A percentile compares a stretch with the other conserved stretches of the same genome.
phyloP scores from a whole-genome alignment of 2,888 invertebrate genomes.

The Omphaloscelis lunosa region DNA sequence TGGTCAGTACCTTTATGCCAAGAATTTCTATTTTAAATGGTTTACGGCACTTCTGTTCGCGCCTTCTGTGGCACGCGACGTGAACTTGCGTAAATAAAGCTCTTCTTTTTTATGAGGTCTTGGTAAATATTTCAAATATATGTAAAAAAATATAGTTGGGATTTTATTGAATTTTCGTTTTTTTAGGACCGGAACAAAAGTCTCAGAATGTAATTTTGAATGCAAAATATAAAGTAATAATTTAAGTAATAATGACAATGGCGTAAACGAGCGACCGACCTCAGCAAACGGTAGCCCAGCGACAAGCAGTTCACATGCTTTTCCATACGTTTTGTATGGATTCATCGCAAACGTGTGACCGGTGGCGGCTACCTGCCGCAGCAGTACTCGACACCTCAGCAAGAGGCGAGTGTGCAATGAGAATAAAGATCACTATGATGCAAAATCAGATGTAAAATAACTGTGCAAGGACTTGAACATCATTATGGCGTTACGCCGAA shows the following conservation, averaged over 20 bases:
- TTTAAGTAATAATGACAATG: too few species aligned
- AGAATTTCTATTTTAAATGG: slow-evolving; percentile 52
- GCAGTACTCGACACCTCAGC: too few species aligned
- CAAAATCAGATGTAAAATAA: not conserved
- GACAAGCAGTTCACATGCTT: too few species aligned
- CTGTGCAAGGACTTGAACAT: not conserved
- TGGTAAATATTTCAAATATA: slow-evolving; percentile 22
- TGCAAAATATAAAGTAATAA: too few species aligned
- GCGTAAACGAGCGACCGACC: too few species aligned
- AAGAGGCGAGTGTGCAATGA: not conserved
- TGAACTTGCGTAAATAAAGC: slow-evolving; percentile 35
- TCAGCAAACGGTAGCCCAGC: too few species aligned
- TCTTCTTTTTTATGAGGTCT: slow-evolving; percentile 51
- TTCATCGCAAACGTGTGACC: too few species aligned
- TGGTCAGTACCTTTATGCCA: slow-evolving; percentile 20
- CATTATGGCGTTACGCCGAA: not conserved
- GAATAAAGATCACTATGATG: not conserved
- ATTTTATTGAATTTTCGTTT: not conserved
- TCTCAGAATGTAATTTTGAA: not conserved
- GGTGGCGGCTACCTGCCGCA: too few species aligned
- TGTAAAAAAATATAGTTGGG: too few species aligned
- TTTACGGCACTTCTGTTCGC: slow-evolving; percentile 33
- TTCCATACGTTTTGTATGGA: too few species aligned
- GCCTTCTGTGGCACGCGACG: not conserved
- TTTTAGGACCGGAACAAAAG: not conserved